A percentile compares a stretch with the other conserved stretches of the same genome.
These are phyloP conservation scores for Enteromius treurensis DNA, from an alignment of 2,797 vertebrate species.

Conservation along the genomic window DNA sequence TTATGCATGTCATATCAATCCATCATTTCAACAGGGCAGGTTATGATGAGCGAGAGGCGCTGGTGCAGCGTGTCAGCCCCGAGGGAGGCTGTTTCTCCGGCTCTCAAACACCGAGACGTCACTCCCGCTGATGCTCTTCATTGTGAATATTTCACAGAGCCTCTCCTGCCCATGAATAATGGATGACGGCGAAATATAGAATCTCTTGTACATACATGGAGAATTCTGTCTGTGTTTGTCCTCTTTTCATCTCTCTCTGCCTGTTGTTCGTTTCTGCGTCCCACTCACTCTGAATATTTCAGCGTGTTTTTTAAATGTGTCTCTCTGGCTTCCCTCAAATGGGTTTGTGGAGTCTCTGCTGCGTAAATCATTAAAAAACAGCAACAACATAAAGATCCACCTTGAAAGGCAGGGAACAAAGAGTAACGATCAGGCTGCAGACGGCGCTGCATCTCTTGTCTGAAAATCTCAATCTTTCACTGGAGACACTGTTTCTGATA, in stretches of 20 bases:
- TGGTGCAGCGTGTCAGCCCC: not conserved
- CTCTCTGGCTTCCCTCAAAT: slow-evolving; percentile 78
- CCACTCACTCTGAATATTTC: slow-evolving; percentile 76
- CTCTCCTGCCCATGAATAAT: slow-evolving; percentile 73
- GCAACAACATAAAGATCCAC: slow-evolving; percentile 78
- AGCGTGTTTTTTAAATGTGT: slow-evolving; percentile 81
- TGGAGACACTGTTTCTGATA: not conserved
- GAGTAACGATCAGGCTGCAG: slow-evolving; percentile 18
- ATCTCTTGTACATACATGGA: slow-evolving; percentile 75
- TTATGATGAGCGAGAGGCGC: slow-evolving; percentile 20
- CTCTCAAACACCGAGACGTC: slow-evolving; percentile 34
- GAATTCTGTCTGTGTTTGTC: slow-evolving; percentile 36
- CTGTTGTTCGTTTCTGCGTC: slow-evolving; percentile 40
- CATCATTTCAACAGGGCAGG: slow-evolving; percentile 71
- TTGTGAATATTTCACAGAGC: slow-evolving; percentile 76
- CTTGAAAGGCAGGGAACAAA: slow-evolving; percentile 69
- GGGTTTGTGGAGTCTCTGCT: slow-evolving; percentile 75
- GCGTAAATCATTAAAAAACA: slow-evolving; percentile 75
- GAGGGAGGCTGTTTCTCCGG: slow-evolving; percentile 27
- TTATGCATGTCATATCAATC: slow-evolving; percentile 80
- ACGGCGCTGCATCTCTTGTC: slow-evolving; percentile 8
- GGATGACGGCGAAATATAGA: slow-evolving; percentile 73
- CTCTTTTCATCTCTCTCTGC: slow-evolving; percentile 43
- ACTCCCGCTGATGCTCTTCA: slow-evolving; percentile 66
- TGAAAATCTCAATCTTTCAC: not conserved